Evolutionary conservation across 1,140 invertebrate genomes (phyloP).

Genomic region (Sycophila sp.): DNA sequence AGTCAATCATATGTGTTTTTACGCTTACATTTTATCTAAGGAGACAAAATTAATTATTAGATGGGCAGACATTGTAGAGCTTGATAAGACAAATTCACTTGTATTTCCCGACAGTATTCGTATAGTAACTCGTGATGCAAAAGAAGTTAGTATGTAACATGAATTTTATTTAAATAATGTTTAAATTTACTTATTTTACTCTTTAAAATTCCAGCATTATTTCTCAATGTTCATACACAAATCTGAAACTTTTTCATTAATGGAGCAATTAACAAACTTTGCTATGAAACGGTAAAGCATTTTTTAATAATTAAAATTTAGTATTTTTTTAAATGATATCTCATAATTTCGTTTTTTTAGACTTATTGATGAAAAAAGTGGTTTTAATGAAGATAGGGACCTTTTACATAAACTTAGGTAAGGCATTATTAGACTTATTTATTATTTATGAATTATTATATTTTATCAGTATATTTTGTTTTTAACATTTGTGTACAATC

Average conservation of each 20-base stretch:
- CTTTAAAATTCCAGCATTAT: slow-evolving; percentile 73
- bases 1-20: slow-evolving; percentile 95
- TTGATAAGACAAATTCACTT: slow-evolving; percentile 81
- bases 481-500: slow-evolving; percentile 27
- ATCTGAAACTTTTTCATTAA: slow-evolving; percentile 88
- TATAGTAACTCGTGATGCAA: slow-evolving; percentile 82
- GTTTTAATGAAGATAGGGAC: slow-evolving; percentile 86
- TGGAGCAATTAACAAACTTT: slow-evolving; percentile 96
- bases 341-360: slow-evolving; percentile 63
- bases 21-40: slow-evolving; percentile 92
- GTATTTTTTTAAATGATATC: slow-evolving; percentile 50
- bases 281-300: slow-evolving; percentile 89
- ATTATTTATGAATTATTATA: not conserved
- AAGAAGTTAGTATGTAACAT: slow-evolving; percentile 65
- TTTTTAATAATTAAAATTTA: slow-evolving; percentile 34
- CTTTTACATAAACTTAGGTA: slow-evolving; percentile 83
- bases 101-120: slow-evolving; percentile 88
- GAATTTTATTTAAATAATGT: no score
- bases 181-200: not conserved
- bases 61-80: slow-evolving; percentile 81
- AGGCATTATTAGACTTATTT: not conserved
- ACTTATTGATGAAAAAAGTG: slow-evolving; percentile 86
- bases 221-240: slow-evolving; percentile 93
- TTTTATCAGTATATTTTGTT: slow-evolving; percentile 32
- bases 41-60: slow-evolving; percentile 89